Evolutionary conservation across 1,140 invertebrate genomes (phyloP), one percentile per base, ranked within the genome.

Genomic region (Colletes gigas): DNA sequence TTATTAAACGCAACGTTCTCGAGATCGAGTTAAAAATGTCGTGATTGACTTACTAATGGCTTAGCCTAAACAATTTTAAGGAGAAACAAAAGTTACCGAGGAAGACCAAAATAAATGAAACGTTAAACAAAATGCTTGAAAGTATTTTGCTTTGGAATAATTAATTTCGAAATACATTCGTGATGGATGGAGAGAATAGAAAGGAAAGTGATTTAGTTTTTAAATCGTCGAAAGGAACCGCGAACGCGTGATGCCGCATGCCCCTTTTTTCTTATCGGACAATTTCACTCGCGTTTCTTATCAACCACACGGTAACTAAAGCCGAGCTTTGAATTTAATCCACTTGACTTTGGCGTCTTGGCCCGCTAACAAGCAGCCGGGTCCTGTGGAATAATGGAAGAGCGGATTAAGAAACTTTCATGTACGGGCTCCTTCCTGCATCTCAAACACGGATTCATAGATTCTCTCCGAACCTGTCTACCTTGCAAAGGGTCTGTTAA

Each of bases 351-450:
- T n/a, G 47, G 30, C n/a, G n/a, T 30, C 17, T 70, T 3, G 5
- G 41, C 6, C 30, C 19, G 15, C 39, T 78, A 55, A 63, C 73
- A n/a, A 41, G 39, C 5, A 12, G 19, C 30, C 1, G n/a, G 17
- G 57, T 68, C 54, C n/a, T 7, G 10, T 8, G 17, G 73, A 57
- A 78, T 78, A 62, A 72, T 8, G 1, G n/a, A 14, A 21, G 21
- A 72, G 47, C 47, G 60, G 41, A 79, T 79, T 73, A 79, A 39
- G 50, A 44, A 65, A 73, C 4, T 72, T 78, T 7, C 44, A 10
- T 14, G 2, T 14, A 66, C 54, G 41, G 4, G 1, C 19, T 21
- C 21, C 30, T 39, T 17, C 14, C 6, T 52, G n/a, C 0, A 21
- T 21, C 14, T 21, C 12, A 21, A 78, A n/a, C 9, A 50, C 5